These are phyloP conservation scores for Campylorhamphus procurvoides DNA, from an alignment of 2,113 vertebrate species.

Conservation along the genomic window DNA sequence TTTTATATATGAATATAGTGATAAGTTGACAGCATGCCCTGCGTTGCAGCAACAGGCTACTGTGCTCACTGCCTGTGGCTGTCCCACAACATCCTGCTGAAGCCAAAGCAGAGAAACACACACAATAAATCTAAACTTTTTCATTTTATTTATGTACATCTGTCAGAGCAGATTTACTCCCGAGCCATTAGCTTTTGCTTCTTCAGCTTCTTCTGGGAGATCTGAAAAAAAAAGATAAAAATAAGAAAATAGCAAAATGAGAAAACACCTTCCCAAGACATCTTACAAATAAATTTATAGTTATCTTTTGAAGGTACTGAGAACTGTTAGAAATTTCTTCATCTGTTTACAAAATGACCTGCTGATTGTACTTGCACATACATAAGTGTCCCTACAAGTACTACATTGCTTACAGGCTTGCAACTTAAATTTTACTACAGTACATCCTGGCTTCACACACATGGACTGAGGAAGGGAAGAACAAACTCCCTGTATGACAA, in stretches of 20 bases:
- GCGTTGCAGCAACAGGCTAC: background rate
- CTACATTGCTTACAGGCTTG: background rate
- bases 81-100: background rate
- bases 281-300: too few species aligned
- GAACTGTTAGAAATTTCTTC: background rate
- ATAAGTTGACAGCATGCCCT: background rate
- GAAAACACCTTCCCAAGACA: background rate
- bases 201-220: conserved; percentile 98
- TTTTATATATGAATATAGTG: background rate
- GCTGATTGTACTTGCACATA: fast-evolving
- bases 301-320: background rate
- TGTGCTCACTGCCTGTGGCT: background rate
- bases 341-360: background rate
- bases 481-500: background rate
- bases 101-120: background rate
- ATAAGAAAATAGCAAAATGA: background rate
- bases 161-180: conserved; percentile 70
- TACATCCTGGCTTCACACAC: background rate
- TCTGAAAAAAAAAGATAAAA: conserved; percentile 66
- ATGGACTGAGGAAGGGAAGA: background rate
- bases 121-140: background rate
- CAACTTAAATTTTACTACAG: background rate
- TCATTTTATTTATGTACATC: conserved; percentile 69
- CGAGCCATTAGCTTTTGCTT: conserved; percentile 97
- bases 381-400: background rate